phyloP scores from a whole-genome alignment of 2,888 invertebrate genomes.

The Marasmarcha lunaedactyla region DNA sequence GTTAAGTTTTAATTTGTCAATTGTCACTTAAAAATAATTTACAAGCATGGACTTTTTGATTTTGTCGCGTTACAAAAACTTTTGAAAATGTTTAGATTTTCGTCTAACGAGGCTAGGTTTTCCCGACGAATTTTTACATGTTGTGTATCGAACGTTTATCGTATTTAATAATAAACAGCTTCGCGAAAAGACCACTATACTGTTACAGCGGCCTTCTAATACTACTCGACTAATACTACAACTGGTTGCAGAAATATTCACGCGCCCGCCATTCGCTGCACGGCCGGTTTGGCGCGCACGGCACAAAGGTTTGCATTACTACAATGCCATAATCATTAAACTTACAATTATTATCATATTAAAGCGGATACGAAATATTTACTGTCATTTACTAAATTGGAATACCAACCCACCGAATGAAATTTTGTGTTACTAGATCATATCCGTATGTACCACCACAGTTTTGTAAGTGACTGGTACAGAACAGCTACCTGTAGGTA shows the following conservation, averaged over 20 bases:
- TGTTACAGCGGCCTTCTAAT: slow-evolving; percentile 52
- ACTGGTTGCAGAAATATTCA: slow-evolving; percentile 35
- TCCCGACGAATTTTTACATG: not conserved
- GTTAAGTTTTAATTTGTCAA: slow-evolving; percentile 5
- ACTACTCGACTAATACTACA: slow-evolving; percentile 42
- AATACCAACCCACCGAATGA: too few species aligned
- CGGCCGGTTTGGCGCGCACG: slow-evolving; percentile 39
- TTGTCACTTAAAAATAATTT: slow-evolving; percentile 3
- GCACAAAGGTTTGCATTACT: slow-evolving; percentile 29
- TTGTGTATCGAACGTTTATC: too few species aligned
- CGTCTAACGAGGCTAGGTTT: not conserved
- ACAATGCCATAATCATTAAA: slow-evolving; percentile 60
- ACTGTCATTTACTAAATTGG: slow-evolving; percentile 16
- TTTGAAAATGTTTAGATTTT: slow-evolving; percentile 2
- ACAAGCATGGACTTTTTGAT: slow-evolving; percentile 18
- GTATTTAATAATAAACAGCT: slow-evolving; percentile 14
- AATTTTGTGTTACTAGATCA: too few species aligned
- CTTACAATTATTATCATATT: slow-evolving; percentile 32
- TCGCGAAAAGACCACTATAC: slow-evolving; percentile 37
- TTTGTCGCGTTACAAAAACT: slow-evolving; percentile 19
- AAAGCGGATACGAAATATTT: slow-evolving; percentile 31
- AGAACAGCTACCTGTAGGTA: too few species aligned
- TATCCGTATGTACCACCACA: too few species aligned
- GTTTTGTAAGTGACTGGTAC: too few species aligned
- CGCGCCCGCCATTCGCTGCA: slow-evolving; percentile 32